phyloP scores from a whole-genome alignment of 2,797 vertebrate genomes.

The Cynodonichthys magdalenae region DNA sequence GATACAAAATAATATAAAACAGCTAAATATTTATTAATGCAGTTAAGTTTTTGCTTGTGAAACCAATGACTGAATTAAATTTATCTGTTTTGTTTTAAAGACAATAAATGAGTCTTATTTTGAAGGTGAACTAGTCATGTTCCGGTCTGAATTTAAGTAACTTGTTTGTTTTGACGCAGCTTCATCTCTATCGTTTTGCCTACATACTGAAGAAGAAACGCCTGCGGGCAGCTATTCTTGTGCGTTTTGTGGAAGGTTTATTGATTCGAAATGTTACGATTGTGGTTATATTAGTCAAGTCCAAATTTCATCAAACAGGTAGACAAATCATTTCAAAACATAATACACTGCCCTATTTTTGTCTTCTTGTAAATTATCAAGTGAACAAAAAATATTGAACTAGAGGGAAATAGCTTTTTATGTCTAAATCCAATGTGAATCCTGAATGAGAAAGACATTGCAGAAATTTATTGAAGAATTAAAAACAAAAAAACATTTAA shows the following conservation, averaged over 20 bases:
- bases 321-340: neutral
- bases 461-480: no score
- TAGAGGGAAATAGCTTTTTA: no score
- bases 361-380: no score
- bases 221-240: conserved; percentile 31
- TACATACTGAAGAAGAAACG: conserved; percentile 48
- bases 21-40: neutral
- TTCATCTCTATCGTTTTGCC: conserved; percentile 58
- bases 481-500: no score
- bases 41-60: neutral
- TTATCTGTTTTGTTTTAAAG: neutral
- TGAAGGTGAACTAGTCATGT: fast-evolving
- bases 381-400: no score
- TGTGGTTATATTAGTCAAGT: conserved; percentile 39
- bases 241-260: conserved; percentile 44
- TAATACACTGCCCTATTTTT: no score
- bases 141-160: neutral
- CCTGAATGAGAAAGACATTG: no score
- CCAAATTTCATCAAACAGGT: conserved; percentile 35
- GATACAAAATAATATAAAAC: no score
- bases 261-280: conserved; percentile 45
- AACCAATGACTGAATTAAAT: neutral
- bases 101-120: conserved; percentile 25
- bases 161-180: neutral
- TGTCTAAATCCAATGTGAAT: no score